Percentiles rank a stretch among this genome's conserved stretches.
phyloP scores from a whole-genome alignment of 2,888 invertebrate genomes.

The Drosophila barbarae region DNA sequence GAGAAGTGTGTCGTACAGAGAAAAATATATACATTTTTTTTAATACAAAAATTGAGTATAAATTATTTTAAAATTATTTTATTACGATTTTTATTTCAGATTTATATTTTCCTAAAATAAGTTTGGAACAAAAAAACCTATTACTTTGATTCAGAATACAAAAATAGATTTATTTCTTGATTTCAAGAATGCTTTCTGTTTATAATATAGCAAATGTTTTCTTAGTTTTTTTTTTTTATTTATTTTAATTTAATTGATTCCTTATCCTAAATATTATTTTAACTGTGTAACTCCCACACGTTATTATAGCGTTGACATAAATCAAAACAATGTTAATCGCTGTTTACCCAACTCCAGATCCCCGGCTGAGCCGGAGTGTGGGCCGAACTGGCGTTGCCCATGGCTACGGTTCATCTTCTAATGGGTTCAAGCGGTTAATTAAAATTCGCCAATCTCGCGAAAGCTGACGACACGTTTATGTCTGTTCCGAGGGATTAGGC shows the following conservation, averaged over 20 bases:
- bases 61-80: not conserved
- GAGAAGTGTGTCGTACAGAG: constrained; percentile 5
- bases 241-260: not conserved
- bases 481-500: constrained; percentile 48
- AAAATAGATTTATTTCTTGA: not conserved
- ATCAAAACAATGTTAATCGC: constrained; percentile 48
- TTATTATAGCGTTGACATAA: constrained; percentile 47
- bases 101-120: too few species aligned
- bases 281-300: constrained; percentile 21
- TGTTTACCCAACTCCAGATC: constrained; percentile 41
- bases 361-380: constrained; percentile 10
- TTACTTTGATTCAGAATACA: not conserved
- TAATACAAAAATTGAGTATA: not conserved
- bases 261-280: not conserved
- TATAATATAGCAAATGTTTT: not conserved
- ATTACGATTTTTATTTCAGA: not conserved
- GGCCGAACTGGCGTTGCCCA: constrained; percentile 7
- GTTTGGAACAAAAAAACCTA: not conserved
- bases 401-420: constrained; percentile 24
- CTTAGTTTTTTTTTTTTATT: too few species aligned
- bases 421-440: constrained; percentile 62
- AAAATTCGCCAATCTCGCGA: constrained; percentile 58
- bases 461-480: constrained; percentile 38
- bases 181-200: not conserved
- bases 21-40: not conserved